Conservation (phyloP, 1,140 invertebrate species). For the Drosophila repleta region DNA sequence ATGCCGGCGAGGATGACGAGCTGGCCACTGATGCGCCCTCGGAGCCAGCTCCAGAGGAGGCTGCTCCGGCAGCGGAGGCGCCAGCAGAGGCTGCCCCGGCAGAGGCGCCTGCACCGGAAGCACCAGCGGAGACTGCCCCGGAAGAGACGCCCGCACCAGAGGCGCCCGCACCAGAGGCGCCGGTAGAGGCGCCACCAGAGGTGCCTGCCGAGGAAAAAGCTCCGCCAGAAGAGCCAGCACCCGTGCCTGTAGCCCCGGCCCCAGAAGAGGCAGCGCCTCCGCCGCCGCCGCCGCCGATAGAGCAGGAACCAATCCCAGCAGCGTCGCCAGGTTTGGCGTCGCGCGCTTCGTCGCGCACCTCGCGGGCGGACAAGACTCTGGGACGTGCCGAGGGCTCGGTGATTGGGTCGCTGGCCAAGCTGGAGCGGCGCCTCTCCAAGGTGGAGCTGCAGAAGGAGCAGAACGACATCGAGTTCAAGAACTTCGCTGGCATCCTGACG, state of each 20-base stretch:
- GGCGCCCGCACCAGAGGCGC: background rate
- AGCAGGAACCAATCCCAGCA: background rate
- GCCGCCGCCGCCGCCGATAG: too few relatives aligned
- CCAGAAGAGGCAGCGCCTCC: conserved; percentile 1
- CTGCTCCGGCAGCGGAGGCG: background rate
- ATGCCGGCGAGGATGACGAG: conserved; percentile 40
- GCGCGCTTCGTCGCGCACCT: conserved; percentile 40
- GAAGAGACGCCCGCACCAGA: background rate
- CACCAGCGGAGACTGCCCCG: conserved; percentile 14
- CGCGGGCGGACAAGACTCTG: conserved; percentile 11
- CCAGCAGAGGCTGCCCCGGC: conserved; percentile 16
- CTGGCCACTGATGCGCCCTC: conserved; percentile 42
- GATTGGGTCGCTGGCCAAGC: conserved; percentile 29
- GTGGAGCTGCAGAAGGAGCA: conserved; percentile 63
- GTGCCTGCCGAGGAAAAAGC: too few relatives aligned
- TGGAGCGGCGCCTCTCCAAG: conserved; percentile 56
- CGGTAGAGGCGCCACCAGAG: background rate
- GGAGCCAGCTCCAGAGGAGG: conserved; percentile 2
- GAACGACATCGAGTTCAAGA: conserved; percentile 37
- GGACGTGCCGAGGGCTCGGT: conserved; percentile 29
- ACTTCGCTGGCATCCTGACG: conserved; percentile 29
- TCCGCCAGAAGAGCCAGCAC: conserved; percentile 1
- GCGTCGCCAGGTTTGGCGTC: background rate
- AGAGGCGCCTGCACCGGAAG: conserved; percentile 13
- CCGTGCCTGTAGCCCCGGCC: background rate